A percentile compares a stretch with the other conserved stretches of the same genome.
Evolutionary conservation across 2,113 vertebrate species (phyloP).

Genomic region (Propithecus coquereli): DNA sequence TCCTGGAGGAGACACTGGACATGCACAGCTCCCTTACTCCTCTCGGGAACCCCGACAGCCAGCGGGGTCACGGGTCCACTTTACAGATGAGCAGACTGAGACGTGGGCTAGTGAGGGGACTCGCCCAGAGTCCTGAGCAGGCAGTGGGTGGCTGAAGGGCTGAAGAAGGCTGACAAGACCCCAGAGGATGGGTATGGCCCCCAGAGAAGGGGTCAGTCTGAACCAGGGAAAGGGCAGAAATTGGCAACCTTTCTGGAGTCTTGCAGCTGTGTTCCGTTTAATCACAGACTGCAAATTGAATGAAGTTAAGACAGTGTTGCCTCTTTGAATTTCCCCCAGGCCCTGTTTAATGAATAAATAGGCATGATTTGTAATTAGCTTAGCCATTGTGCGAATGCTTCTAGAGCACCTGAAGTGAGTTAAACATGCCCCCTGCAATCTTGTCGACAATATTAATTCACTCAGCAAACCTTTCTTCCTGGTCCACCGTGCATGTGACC

Average conservation of each 20-base stretch:
- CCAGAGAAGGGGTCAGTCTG: background rate
- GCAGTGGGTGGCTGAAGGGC: background rate
- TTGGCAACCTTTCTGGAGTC: background rate
- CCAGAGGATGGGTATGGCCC: background rate
- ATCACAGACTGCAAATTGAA: conserved; percentile 78
- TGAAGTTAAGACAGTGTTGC: conserved; percentile 63
- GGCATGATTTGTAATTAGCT: conserved; percentile 77
- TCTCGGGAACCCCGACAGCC: background rate
- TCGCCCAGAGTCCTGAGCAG: background rate
- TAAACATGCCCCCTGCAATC: conserved; percentile 73
- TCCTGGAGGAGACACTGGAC: background rate
- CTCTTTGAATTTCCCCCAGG: conserved; percentile 76
- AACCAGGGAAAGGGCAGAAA: background rate
- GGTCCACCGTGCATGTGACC: background rate
- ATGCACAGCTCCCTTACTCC: background rate
- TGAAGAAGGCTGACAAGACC: background rate
- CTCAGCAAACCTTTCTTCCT: background rate
- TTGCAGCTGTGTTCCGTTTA: conserved; percentile 66
- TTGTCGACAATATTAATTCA: conserved; percentile 24
- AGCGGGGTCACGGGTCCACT: background rate
- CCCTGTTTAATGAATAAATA: conserved; percentile 76
- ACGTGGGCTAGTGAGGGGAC: rapidly evolving
- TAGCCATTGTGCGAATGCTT: conserved; percentile 47
- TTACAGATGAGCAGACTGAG: conserved; percentile 11
- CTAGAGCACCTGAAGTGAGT: conserved; percentile 73